phyloP scores from a whole-genome alignment of 2,888 invertebrate species.

The Drosophila leonis region DNA sequence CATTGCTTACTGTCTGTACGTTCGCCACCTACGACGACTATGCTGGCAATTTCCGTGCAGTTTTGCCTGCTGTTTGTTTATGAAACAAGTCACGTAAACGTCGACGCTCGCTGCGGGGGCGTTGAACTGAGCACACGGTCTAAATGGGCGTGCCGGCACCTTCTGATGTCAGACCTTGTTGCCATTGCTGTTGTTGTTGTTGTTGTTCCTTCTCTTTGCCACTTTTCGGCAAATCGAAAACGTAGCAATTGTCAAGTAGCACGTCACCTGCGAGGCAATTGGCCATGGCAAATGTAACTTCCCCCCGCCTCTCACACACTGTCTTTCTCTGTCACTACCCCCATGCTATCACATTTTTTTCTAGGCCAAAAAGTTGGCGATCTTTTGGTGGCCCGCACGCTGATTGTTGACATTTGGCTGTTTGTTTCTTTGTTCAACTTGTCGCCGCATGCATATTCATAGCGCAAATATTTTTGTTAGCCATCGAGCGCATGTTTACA shows the following conservation, averaged over 20 bases:
- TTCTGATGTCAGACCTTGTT: conserved; percentile 37
- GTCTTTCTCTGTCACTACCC: not conserved
- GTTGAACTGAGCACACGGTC: conserved; percentile 65
- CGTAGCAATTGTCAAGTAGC: conserved; percentile 79
- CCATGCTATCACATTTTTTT: conserved; percentile 26
- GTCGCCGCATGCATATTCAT: conserved; percentile 54
- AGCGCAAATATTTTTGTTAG: conserved; percentile 20
- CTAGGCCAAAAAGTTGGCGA: conserved; percentile 56
- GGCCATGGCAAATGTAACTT: conserved; percentile 50
- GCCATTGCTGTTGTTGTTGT: conserved; percentile 8
- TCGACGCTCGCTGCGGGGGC: conserved; percentile 73
- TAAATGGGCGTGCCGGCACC: conserved; percentile 77
- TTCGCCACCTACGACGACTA: conserved; percentile 38
- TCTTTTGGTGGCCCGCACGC: conserved; percentile 36
- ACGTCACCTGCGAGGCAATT: conserved; percentile 68
- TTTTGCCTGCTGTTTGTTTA: conserved; percentile 77
- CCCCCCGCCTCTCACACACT: not conserved
- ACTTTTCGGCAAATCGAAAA: conserved; percentile 76
- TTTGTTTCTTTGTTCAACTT: conserved; percentile 43
- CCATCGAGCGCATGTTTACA: conserved; percentile 26
- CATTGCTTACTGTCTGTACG: conserved; percentile 13
- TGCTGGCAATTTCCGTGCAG: conserved; percentile 75
- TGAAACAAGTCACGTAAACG: conserved; percentile 79
- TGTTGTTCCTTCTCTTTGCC: conserved; percentile 53
- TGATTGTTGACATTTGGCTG: conserved; percentile 60